Conservation (phyloP, 30 jellyfish, hydroid and myxozoan species). For the Aurelia sp. region DNA sequence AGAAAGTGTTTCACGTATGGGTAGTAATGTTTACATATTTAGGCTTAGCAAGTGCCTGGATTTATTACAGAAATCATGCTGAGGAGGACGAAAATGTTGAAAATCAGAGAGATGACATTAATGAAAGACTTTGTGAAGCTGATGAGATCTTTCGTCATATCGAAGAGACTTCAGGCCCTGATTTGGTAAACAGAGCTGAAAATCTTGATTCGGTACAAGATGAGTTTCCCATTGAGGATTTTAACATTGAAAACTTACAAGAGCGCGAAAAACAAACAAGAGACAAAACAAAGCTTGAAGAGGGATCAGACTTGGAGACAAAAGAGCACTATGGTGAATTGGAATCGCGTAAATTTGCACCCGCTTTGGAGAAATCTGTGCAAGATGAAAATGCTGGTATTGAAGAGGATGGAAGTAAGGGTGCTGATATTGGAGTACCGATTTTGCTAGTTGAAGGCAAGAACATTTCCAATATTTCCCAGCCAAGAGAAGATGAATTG, state of each 20-base stretch:
- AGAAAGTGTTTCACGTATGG: constrained; percentile 43
- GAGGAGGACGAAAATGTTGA: constrained; percentile 6
- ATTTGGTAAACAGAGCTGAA: constrained; percentile 24
- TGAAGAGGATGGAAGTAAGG: not conserved
- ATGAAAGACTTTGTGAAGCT: not conserved
- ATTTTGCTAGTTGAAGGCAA: not conserved
- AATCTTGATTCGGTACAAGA: not conserved
- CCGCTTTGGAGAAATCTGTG: not conserved
- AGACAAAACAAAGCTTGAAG: not conserved
- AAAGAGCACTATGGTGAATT: constrained; percentile 15
- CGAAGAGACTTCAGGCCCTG: constrained; percentile 1
- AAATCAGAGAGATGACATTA: too few relatives aligned
- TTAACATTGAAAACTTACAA: not conserved
- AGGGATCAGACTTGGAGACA: not conserved
- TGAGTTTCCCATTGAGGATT: not conserved
- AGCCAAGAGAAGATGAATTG: not conserved
- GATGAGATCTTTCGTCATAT: not conserved
- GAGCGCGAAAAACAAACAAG: constrained; percentile 37
- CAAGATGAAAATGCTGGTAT: not conserved
- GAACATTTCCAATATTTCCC: not conserved
- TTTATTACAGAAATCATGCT: constrained; percentile 45
- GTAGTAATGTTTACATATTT: constrained; percentile 56
- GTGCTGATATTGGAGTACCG: not conserved
- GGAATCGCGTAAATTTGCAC: not conserved
- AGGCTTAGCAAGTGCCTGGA: constrained; percentile 71